Evolutionary conservation across 2,113 vertebrate species (phyloP).

Genomic region (Cebus imitator): DNA sequence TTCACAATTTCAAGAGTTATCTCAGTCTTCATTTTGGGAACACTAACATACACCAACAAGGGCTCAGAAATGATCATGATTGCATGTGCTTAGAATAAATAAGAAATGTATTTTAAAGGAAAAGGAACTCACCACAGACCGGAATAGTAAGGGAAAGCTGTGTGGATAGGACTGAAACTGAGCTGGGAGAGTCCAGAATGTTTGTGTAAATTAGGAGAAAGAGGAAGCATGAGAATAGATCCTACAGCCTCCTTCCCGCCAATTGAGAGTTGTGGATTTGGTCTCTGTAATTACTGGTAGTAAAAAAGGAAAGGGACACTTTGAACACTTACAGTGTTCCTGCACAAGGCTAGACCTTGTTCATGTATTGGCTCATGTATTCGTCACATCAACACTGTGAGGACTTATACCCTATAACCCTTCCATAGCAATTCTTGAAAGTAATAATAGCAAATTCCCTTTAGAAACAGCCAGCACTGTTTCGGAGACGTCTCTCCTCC

Average conservation of each 20-base stretch:
- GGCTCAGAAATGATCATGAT: not conserved
- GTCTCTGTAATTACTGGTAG: not conserved
- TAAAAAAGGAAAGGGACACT: not conserved
- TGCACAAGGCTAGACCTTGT: not conserved
- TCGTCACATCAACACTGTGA: not conserved
- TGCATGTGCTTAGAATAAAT: not conserved
- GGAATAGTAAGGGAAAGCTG: not conserved
- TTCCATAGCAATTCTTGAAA: not conserved
- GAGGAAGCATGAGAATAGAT: not conserved
- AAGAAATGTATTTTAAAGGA: not conserved
- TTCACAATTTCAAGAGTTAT: not conserved
- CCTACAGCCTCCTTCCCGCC: not conserved
- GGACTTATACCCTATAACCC: not conserved
- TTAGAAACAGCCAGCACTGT: not conserved
- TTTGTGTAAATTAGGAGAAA: not conserved
- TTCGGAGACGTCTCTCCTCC: not conserved
- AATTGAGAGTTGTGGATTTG: not conserved
- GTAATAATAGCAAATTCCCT: not conserved
- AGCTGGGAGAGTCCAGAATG: not conserved
- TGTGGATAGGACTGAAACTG: not conserved
- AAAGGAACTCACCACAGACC: not conserved
- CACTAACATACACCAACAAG: too few relatives aligned
- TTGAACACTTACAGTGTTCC: not conserved
- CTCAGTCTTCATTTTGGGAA: not conserved
- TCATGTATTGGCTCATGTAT: rapidly evolving